Evolutionary conservation across 2,797 vertebrate species (phyloP), one percentile per base, ranked within the genome.

Genomic region (Thripadectes ignobilis): DNA sequence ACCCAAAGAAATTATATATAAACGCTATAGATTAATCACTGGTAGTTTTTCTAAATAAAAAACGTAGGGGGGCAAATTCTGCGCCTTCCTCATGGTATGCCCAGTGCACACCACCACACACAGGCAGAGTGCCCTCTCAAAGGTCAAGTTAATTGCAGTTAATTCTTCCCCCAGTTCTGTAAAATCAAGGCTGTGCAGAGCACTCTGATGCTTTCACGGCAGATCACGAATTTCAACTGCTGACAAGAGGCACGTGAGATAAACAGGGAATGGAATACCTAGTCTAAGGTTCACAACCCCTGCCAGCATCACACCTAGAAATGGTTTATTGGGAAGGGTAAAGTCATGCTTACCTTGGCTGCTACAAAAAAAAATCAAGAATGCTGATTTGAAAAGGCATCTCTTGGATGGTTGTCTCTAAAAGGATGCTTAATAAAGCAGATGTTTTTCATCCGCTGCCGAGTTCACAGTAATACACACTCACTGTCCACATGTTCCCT

Each of bases 381-480:
- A 77, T 24, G 23, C 8, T 34, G 34, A 20, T 72, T 84, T 85
- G 54, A 46, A 85, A 93, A 76, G 62, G 65, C 57, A 1, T 73
- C 24, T 63, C 38, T 74, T 80, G 71, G 71, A 85, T 65, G 34
- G 34, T 63, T 85, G 74, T 89, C 89, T 93, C 90, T 78, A 52
- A 88, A 72, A 58, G 32, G 88, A 91, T 93, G 74, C 68, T 91
- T 73, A 75, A 57, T 36, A 88, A 79, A 74, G 92, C 94, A 96
- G 93, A 92, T 95, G 95, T 76, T 97, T 95, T 84, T 94, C 81
- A 95, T 82, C 78, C 66, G 65, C 48, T 57, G 38, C 61, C 0
- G 14, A 88, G 58, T 89, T 85, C 81, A 65, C 81, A 91, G 88
- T 63, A 88, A 95, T n/a, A 48, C 66, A 83, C 72, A 51, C 63